These are phyloP conservation scores for Drosophila erecta DNA, from an alignment of 1,140 invertebrate genomes.

Conservation along the genomic window DNA sequence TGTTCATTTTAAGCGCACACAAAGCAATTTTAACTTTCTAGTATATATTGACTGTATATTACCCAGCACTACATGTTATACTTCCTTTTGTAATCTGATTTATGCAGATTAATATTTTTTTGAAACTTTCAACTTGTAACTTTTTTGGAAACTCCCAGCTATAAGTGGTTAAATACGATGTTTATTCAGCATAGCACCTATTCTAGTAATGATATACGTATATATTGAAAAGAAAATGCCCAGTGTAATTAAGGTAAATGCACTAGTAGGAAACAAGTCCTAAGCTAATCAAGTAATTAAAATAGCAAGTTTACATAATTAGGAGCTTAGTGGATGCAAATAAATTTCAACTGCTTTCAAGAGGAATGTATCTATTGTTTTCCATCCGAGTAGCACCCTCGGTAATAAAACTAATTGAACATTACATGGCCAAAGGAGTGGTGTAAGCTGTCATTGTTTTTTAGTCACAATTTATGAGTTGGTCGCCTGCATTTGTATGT, in stretches of 20 bases:
- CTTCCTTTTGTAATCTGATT: not conserved
- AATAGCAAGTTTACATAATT: not conserved
- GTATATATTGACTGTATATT: not conserved
- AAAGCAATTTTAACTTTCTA: not conserved
- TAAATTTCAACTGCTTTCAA: conserved; percentile 2
- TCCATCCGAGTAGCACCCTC: not conserved
- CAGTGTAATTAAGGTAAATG: not conserved
- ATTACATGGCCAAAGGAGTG: conserved; percentile 4
- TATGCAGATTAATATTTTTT: not conserved
- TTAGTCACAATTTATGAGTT: conserved; percentile 18
- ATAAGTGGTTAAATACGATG: too few species aligned
- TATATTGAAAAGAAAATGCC: not conserved
- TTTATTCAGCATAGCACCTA: not conserved
- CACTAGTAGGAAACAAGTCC: not conserved
- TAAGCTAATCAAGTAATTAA: not conserved
- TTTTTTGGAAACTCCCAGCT: too few species aligned
- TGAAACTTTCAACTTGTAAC: too few species aligned
- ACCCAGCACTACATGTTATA: not conserved
- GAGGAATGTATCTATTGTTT: not conserved
- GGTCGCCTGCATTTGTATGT: conserved; percentile 46
- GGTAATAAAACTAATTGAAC: conserved; percentile 17
- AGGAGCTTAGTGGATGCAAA: not conserved
- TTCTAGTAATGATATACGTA: too few species aligned
- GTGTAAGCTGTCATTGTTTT: conserved; percentile 10
- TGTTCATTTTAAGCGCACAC: not conserved